phyloP scores from a whole-genome alignment of 1,140 invertebrate genomes.

The Caenorhabditis tropicalis region DNA sequence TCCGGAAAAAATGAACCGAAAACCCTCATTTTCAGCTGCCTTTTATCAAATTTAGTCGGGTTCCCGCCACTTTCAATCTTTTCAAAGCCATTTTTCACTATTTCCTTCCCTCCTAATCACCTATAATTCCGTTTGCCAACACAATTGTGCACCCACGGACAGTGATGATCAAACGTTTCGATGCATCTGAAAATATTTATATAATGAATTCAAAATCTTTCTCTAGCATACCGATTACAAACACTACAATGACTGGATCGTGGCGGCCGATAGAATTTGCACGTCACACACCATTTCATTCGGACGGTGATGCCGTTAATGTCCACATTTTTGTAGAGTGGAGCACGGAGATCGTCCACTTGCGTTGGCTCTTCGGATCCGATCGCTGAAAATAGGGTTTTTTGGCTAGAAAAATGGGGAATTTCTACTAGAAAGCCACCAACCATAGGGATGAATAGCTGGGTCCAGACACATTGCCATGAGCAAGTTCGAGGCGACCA shows the following conservation, averaged over 20 bases:
- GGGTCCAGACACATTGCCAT: slow-evolving; percentile 99
- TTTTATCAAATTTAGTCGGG: too few species aligned
- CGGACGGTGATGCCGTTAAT: slow-evolving; percentile 89
- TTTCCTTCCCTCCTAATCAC: too few species aligned
- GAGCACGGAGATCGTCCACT: slow-evolving; percentile 90
- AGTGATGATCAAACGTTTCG: slow-evolving; percentile 99
- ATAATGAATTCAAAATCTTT: slow-evolving; percentile 3
- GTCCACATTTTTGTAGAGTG: slow-evolving; percentile 95
- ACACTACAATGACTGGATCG: slow-evolving; percentile 98
- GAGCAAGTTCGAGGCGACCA: slow-evolving; percentile 96
- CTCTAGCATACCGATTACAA: slow-evolving; percentile 79
- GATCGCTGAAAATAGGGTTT: slow-evolving; percentile 58
- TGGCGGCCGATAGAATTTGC: slow-evolving; percentile 96
- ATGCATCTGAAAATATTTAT: slow-evolving; percentile 74
- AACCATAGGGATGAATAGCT: slow-evolving; percentile 87
- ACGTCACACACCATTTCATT: slow-evolving; percentile 99
- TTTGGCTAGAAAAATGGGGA: neutral
- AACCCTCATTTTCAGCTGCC: too few species aligned
- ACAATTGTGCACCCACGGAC: slow-evolving; percentile 99
- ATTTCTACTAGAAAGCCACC: neutral
- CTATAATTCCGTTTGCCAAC: slow-evolving; percentile 95
- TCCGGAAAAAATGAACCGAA: too few species aligned
- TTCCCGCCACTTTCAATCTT: too few species aligned
- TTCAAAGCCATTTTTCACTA: too few species aligned
- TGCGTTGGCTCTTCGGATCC: slow-evolving; percentile 64